Conservation (phyloP, 2,888 invertebrate species). For the Nesidiocoris tenuis region DNA sequence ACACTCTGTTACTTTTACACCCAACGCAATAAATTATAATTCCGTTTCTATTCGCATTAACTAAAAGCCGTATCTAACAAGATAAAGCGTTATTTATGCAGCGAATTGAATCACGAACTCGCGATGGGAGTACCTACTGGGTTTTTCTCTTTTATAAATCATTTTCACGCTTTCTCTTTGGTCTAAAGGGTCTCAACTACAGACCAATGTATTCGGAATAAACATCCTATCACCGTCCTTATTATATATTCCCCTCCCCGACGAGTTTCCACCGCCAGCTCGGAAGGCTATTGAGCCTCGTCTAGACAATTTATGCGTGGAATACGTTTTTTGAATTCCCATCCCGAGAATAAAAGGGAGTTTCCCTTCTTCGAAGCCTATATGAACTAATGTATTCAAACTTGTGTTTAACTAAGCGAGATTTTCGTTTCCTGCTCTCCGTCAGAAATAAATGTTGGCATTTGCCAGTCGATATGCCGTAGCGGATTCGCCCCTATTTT, state of each 20-base stretch:
- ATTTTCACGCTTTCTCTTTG: background rate
- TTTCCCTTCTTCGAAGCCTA: background rate
- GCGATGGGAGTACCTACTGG: background rate
- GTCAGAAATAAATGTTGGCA: too few species aligned
- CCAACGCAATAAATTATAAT: background rate
- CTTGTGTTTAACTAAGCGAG: background rate
- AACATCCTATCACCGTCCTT: conserved; percentile 38
- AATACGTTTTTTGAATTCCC: background rate
- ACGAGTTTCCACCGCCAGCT: background rate
- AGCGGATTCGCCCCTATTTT: too few species aligned
- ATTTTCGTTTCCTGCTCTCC: too few species aligned
- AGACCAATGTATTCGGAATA: conserved; percentile 38
- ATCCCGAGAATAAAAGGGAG: background rate
- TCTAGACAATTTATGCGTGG: background rate
- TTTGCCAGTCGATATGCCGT: too few species aligned
- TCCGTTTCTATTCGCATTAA: background rate
- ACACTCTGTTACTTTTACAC: too few species aligned
- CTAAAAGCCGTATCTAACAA: background rate
- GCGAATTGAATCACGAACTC: background rate
- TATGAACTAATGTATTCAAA: background rate
- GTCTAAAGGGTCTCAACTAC: background rate
- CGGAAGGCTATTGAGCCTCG: background rate
- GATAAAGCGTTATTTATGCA: background rate
- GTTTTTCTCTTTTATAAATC: background rate
- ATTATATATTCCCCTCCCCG: conserved; percentile 39